Base-by-base conservation (phyloP, 2,888 invertebrate species). In the Drosophila anomalata region DNA sequence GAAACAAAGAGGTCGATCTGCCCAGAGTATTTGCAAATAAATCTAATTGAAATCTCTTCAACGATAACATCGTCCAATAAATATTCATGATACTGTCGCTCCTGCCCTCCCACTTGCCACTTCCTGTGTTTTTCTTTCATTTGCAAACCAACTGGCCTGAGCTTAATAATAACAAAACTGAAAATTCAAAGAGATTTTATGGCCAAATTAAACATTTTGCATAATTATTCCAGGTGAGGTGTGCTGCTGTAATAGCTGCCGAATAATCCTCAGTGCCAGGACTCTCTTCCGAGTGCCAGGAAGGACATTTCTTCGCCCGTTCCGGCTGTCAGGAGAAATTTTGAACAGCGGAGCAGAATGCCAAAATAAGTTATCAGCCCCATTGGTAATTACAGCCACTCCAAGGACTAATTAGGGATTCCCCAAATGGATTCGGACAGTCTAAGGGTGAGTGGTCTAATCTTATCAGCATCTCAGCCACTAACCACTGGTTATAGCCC, bases 341-440 rank as follows among this genome's bases (percentile, higher is more conserved):
- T 86, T 81, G 85, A 87, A 84, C 87, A 77, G 80, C 76, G 46
- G 54, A 71, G 70, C 74, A 66, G 77, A 87, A 73, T 77, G 69
- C 68, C 74, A 6, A 77, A 84, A 84, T 78, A 74, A 81, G 79
- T 84, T 87, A 84, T 72, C n/a, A 46, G 36, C 63, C 58, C 68
- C 41, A 65, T 71, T 67, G 75, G 54, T 71, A 78, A 75, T 68
- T 62, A 77, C 52, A 55, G 39, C 50, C 62, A 46, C 55, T 31
- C 50, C 55, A 50, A 53, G 29, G n/a, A 41, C 50, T 75, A 61
- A 76, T 72, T 76, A 63, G 58, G 66, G 56, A 75, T 71, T 55
- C 59, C 46, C 20, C 44, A 55, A 66, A 54, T 65, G 51, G 53
- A 55, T n/a, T 56, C 33, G 24, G 52, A 53, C 57, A 55, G 44